Percentiles rank a stretch among this genome's conserved stretches.
Evolutionary conservation across 2,888 invertebrate species (phyloP).

Genomic region (Miltochrista miniata): DNA sequence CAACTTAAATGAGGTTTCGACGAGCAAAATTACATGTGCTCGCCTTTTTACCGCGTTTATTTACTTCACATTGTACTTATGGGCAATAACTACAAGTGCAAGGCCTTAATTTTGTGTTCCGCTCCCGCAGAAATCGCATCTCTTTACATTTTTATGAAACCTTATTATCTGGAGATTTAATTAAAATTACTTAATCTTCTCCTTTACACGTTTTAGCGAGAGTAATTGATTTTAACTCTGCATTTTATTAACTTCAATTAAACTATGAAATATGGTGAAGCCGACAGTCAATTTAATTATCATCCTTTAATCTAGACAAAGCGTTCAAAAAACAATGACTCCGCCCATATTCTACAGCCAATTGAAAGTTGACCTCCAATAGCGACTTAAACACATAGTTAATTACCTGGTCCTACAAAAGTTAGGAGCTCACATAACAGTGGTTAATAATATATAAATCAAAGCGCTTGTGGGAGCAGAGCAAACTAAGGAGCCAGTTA

Average conservation of each 20-base stretch:
- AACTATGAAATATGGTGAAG: conserved; percentile 22
- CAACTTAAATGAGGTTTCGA: conserved; percentile 76
- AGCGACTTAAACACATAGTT: conserved; percentile 36
- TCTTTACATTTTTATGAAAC: conserved; percentile 60
- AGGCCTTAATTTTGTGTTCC: conserved; percentile 70
- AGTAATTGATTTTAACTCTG: not conserved
- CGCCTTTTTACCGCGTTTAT: conserved; percentile 72
- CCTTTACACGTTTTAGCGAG: not conserved
- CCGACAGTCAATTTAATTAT: conserved; percentile 34
- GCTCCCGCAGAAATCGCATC: conserved; percentile 61
- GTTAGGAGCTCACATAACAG: conserved; percentile 45
- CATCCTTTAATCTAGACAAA: conserved; percentile 37
- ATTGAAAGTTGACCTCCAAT: conserved; percentile 44
- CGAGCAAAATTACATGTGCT: conserved; percentile 77
- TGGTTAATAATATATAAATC: conserved; percentile 50
- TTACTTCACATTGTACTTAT: conserved; percentile 82
- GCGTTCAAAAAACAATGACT: conserved; percentile 38
- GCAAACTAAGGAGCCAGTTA: conserved; percentile 69
- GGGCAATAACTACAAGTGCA: conserved; percentile 76
- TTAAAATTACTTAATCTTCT: conserved; percentile 42
- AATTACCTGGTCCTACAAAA: conserved; percentile 34
- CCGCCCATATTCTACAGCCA: conserved; percentile 51
- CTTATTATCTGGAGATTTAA: conserved; percentile 45
- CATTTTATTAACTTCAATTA: conserved; percentile 2
- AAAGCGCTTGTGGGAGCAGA: conserved; percentile 59